These are phyloP conservation scores for Crenuchus spilurus DNA, from an alignment of 2,797 vertebrate genomes.

Conservation along the genomic window DNA sequence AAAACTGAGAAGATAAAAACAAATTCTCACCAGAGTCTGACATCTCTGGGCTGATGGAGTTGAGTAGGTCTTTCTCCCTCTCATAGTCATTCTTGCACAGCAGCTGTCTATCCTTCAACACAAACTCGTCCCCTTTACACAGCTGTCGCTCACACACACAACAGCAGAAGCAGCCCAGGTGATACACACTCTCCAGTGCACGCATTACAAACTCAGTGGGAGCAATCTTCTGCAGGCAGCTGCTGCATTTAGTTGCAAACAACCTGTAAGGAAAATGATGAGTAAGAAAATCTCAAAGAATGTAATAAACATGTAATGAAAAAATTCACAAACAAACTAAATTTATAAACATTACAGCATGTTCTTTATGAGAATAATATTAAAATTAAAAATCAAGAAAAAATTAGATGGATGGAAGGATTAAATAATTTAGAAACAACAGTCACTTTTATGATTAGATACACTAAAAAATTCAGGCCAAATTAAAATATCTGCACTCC, in stretches of 20 bases:
- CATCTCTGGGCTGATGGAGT: slow-evolving; percentile 94
- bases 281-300: background rate
- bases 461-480: no score
- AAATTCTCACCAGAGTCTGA: slow-evolving; percentile 89
- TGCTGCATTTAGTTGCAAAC: slow-evolving; percentile 85
- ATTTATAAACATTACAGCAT: no score
- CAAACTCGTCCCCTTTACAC: slow-evolving; percentile 95
- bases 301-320: no score
- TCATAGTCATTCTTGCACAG: slow-evolving; percentile 98
- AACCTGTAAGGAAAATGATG: slow-evolving; percentile 64
- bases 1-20: background rate
- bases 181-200: slow-evolving; percentile 95
- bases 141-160: slow-evolving; percentile 96
- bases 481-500: no score
- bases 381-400: no score
- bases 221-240: slow-evolving; percentile 97
- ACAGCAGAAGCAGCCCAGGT: slow-evolving; percentile 97
- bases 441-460: no score
- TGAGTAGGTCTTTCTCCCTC: slow-evolving; percentile 95
- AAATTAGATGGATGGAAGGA: no score
- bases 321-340: no score
- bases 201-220: slow-evolving; percentile 98
- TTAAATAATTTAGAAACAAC: no score
- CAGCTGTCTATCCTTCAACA: slow-evolving; percentile 97
- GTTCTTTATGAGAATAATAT: no score